Conservation (phyloP, 2,888 invertebrate genomes). For the Trichopria drosophilae region DNA sequence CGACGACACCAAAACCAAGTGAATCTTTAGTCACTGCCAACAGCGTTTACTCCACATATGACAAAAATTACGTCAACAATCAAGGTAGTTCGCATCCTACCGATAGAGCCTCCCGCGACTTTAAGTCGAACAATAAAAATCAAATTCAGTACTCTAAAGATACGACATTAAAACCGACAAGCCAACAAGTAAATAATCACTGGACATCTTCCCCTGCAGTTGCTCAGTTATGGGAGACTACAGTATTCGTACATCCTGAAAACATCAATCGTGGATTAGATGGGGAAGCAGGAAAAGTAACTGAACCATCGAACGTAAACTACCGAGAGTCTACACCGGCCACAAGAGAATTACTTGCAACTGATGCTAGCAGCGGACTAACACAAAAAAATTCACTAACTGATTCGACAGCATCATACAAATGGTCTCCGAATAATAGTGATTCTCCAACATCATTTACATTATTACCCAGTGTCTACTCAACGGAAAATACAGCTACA, state of each 20-base stretch:
- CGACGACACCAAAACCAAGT: conserved; percentile 33
- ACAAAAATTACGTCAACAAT: conserved; percentile 38
- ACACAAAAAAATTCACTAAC: conserved; percentile 48
- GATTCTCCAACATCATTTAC: conserved; percentile 54
- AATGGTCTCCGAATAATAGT: conserved; percentile 46
- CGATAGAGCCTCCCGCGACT: conserved; percentile 27
- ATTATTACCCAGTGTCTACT: conserved; percentile 45
- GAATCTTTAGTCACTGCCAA: conserved; percentile 46
- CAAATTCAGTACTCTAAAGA: conserved; percentile 5
- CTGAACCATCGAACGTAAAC: conserved; percentile 39
- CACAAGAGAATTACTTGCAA: conserved; percentile 35
- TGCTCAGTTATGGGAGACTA: conserved; percentile 69
- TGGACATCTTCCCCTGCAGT: conserved; percentile 62
- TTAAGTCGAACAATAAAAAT: conserved; percentile 25
- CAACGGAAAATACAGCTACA: conserved; percentile 45
- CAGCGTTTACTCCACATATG: conserved; percentile 44
- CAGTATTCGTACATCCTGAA: conserved; percentile 71
- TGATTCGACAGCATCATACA: conserved; percentile 44
- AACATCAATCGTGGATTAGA: conserved; percentile 71
- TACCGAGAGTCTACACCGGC: conserved; percentile 33
- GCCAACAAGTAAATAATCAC: conserved; percentile 54
- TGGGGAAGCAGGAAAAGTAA: conserved; percentile 43
- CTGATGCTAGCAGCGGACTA: conserved; percentile 47
- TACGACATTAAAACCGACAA: conserved; percentile 50
- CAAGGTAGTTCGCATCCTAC: conserved; percentile 26